A percentile compares a stretch with the other conserved stretches of the same genome.
Conservation (phyloP, 2,797 vertebrate species). For the Pangasius larnaudii region DNA sequence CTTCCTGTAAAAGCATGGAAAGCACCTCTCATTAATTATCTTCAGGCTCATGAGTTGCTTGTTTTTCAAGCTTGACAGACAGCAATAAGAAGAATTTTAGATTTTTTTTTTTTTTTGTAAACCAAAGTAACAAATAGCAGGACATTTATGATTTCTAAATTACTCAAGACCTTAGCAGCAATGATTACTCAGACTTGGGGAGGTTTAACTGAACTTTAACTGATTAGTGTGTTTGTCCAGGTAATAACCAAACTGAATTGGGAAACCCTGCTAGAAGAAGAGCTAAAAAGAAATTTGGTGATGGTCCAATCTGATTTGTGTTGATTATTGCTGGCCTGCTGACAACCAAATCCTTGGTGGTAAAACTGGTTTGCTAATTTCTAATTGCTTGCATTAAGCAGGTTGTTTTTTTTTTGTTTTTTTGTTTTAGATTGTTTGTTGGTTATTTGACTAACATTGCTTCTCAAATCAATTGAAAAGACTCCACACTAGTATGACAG, state of each 20-base stretch:
- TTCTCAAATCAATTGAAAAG: neutral
- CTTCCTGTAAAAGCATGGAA: neutral
- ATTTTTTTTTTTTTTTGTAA: neutral
- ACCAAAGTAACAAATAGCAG: neutral
- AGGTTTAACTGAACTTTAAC: neutral
- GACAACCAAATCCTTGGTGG: neutral
- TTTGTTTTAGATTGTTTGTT: neutral
- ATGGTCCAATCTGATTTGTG: neutral
- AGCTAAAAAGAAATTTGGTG: neutral
- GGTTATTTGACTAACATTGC: neutral
- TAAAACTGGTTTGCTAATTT: neutral
- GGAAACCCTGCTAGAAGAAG: neutral
- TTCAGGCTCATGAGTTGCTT: neutral
- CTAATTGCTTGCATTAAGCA: neutral
- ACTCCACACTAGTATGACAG: neutral
- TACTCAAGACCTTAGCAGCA: neutral
- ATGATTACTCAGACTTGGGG: neutral
- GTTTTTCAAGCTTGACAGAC: conserved; percentile 6
- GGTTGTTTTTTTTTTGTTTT: neutral
- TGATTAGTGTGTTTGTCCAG: neutral
- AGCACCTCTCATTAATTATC: neutral
- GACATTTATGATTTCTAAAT: neutral
- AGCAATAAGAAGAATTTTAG: neutral
- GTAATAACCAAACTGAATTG: neutral
- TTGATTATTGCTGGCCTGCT: neutral